These are phyloP conservation scores for Apogon hyalosoma DNA, from an alignment of 2,797 vertebrate genomes.

Conservation along the genomic window DNA sequence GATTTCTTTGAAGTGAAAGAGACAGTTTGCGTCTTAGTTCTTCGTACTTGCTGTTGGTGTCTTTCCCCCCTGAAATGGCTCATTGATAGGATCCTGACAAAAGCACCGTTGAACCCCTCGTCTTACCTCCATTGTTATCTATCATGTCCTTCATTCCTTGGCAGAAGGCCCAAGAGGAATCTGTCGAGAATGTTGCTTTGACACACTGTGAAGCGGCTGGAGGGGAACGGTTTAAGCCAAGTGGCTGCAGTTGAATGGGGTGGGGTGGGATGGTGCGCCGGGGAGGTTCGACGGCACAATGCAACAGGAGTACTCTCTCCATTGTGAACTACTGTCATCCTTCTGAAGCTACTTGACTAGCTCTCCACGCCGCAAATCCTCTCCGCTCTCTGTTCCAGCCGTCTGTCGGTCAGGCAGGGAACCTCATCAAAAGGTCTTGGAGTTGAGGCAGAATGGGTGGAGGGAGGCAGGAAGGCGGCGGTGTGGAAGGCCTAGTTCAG, in stretches of 20 bases:
- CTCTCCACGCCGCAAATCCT: constrained; percentile 81
- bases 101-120: constrained; percentile 38
- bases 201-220: constrained; percentile 69
- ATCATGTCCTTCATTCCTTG: constrained; percentile 72
- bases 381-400: constrained; percentile 68
- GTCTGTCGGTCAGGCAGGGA: constrained; percentile 78
- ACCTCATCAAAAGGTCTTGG: constrained; percentile 79
- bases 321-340: constrained; percentile 85
- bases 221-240: constrained; percentile 75
- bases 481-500: neutral
- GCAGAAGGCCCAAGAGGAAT: constrained; percentile 66
- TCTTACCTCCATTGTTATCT: constrained; percentile 62
- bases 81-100: constrained; percentile 50
- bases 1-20: constrained; percentile 30
- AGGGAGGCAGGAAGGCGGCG: constrained; percentile 24
- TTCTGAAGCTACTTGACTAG: constrained; percentile 79
- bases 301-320: constrained; percentile 76
- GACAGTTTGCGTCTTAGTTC: constrained; percentile 21
- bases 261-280: constrained; percentile 32
- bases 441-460: constrained; percentile 61
- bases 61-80: constrained; percentile 27
- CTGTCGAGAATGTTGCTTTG: constrained; percentile 73
- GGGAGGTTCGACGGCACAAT: constrained; percentile 66
- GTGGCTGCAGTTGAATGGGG: constrained; percentile 50
- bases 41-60: constrained; percentile 6